A percentile compares a stretch with the other conserved stretches of the same genome.
phyloP scores from a whole-genome alignment of 1,140 invertebrate genomes.

The Zaprionus capensis region DNA sequence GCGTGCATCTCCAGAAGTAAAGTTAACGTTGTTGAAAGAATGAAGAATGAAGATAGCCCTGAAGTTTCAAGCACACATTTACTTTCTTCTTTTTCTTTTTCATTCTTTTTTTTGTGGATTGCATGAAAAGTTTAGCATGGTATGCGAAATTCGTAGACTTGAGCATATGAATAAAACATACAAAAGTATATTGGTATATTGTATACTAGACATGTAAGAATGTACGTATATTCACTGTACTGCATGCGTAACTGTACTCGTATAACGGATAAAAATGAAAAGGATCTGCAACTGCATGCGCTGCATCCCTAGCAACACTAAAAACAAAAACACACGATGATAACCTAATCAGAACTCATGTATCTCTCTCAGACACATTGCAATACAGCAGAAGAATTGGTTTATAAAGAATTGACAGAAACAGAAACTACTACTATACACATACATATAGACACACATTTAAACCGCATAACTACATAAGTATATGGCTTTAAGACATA shows the following conservation, averaged over 20 bases:
- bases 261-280: not conserved
- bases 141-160: constrained; percentile 6
- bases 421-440: constrained; percentile 28
- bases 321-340: not conserved
- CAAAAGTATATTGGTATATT: not conserved
- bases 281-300: constrained; percentile 61
- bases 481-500: constrained; percentile 58
- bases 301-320: not conserved
- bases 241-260: constrained; percentile 7
- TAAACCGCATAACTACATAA: constrained; percentile 30
- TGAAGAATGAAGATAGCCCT: not conserved
- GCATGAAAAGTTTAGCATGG: constrained; percentile 2
- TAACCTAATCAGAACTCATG: not conserved
- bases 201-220: not conserved
- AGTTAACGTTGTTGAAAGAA: not conserved
- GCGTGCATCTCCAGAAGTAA: not conserved
- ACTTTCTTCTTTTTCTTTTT: not conserved
- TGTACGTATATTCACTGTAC: not conserved
- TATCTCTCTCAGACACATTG: constrained; percentile 1
- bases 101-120: not conserved
- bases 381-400: not conserved
- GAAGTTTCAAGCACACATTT: constrained; percentile 2
- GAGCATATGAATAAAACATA: not conserved
- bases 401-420: constrained; percentile 49
- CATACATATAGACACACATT: not conserved